Percentiles rank a stretch among this genome's conserved stretches.
These are phyloP conservation scores for Drosophila kepulauana DNA, from an alignment of 1,140 invertebrate species.

Conservation along the genomic window DNA sequence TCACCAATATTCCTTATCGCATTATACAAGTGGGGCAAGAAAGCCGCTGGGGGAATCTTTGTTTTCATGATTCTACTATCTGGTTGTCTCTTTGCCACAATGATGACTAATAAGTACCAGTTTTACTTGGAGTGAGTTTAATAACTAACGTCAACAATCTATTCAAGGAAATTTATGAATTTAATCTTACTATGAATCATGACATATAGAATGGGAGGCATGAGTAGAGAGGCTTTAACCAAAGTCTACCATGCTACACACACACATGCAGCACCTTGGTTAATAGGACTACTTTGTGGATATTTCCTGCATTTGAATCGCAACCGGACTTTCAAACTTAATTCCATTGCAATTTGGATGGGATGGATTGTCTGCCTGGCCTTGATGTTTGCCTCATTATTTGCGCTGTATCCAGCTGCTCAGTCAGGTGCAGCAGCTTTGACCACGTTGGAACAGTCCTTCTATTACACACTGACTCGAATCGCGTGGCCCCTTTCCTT, in stretches of 20 bases:
- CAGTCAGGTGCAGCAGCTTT: slow-evolving; percentile 49
- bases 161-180: not conserved
- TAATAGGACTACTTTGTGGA: slow-evolving; percentile 67
- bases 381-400: slow-evolving; percentile 66
- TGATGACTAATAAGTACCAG: slow-evolving; percentile 51
- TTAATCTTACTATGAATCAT: slow-evolving; percentile 61
- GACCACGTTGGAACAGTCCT: slow-evolving; percentile 9
- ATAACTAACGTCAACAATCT: not conserved
- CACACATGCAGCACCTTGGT: slow-evolving; percentile 65
- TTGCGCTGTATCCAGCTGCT: slow-evolving; percentile 70
- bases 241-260: slow-evolving; percentile 64
- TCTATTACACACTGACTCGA: slow-evolving; percentile 86
- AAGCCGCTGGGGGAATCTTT: slow-evolving; percentile 48
- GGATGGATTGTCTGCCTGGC: slow-evolving; percentile 64
- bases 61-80: slow-evolving; percentile 47
- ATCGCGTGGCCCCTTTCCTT: slow-evolving; percentile 87
- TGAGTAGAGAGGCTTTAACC: not conserved
- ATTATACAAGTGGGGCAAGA: slow-evolving; percentile 19
- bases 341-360: slow-evolving; percentile 7
- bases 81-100: slow-evolving; percentile 55
- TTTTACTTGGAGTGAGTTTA: slow-evolving; percentile 37
- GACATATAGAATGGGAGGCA: slow-evolving; percentile 81
- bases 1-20: slow-evolving; percentile 90
- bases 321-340: slow-evolving; percentile 36
- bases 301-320: slow-evolving; percentile 61